A percentile compares a stretch with the other conserved stretches of the same genome.
Conservation (phyloP, 2,797 vertebrate genomes). For the Hydrolagus colliei region DNA sequence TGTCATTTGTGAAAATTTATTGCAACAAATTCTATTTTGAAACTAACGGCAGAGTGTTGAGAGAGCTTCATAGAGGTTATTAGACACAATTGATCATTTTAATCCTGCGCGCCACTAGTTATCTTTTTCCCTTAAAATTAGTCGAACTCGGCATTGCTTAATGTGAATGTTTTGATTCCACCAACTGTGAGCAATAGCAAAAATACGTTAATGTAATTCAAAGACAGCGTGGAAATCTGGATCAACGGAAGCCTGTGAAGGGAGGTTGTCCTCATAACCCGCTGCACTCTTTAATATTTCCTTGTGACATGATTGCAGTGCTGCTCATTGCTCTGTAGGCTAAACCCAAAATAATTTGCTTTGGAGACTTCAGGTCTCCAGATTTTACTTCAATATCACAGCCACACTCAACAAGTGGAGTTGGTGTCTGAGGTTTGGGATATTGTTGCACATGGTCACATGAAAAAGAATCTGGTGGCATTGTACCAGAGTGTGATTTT, state of each 20-base stretch:
- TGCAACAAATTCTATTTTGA: not conserved
- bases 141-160: not conserved
- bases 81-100: not conserved
- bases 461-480: slow-evolving; percentile 11
- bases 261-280: not conserved
- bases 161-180: not conserved
- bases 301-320: not conserved
- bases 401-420: not conserved
- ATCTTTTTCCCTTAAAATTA: not conserved
- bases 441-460: not conserved
- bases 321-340: not conserved
- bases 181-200: too few relatives aligned
- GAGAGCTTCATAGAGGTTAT: not conserved
- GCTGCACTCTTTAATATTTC: not conserved
- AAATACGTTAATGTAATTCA: not conserved
- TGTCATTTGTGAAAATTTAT: not conserved
- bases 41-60: not conserved
- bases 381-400: slow-evolving; percentile 3
- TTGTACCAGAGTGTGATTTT: not conserved
- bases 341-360: slow-evolving; percentile 9
- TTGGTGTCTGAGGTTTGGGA: slow-evolving; percentile 17
- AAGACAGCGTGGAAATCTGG: not conserved
- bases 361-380: not conserved
- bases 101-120: not conserved
- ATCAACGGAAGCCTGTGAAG: not conserved